Evolutionary conservation across 2,888 invertebrate genomes (phyloP), one percentile per base, ranked within the genome.

Genomic region (Sicus ferrugineus): DNA sequence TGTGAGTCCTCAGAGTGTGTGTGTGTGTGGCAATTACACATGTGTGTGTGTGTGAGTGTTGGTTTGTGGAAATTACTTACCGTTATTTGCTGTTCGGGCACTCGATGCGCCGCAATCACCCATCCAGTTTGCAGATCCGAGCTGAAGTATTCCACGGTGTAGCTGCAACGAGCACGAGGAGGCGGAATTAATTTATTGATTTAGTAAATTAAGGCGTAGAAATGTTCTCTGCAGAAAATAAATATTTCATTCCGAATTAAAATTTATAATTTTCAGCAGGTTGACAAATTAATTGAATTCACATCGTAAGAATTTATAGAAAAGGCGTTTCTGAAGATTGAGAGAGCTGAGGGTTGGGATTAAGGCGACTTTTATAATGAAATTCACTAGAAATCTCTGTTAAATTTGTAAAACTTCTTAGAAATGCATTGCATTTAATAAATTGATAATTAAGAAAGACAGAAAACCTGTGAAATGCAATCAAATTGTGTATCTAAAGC

Each of bases 121-220:
- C 92, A 92, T 59, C 93, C 94, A 73, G 91, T 91, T 79, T 92
- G 91, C 67, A 92, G 86, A 83, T 93, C 93, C 14, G 90, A 90
- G 83, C 91, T 91, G 84, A 91, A 92, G 80, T 92, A 92, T 81
- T 93, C 92, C 61, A 93, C 89, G 11, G 91, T 90, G 81, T 93
- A 95, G 50, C 93, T 93, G 75, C 88, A 74, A 42, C 23, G 38
- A 42, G 9, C 14, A 31, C 34, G 23, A 52, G 11, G n/a, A 3
- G 16, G 16, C 2, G 46, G 19, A 23, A 50, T 48, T 6, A 46
- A 48, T 31, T 64, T 50, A 52, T 65, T 52, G 54, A 38, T 28
- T 54, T 65, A 63, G 38, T 34, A 34, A 34, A 5, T 5, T 34
- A 34, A 11, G n/a, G 14, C 46, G 46, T 46, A 3, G 14, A 46